These are phyloP conservation scores for Spisula solida DNA, from an alignment of 2,888 invertebrate species.

Conservation along the genomic window DNA sequence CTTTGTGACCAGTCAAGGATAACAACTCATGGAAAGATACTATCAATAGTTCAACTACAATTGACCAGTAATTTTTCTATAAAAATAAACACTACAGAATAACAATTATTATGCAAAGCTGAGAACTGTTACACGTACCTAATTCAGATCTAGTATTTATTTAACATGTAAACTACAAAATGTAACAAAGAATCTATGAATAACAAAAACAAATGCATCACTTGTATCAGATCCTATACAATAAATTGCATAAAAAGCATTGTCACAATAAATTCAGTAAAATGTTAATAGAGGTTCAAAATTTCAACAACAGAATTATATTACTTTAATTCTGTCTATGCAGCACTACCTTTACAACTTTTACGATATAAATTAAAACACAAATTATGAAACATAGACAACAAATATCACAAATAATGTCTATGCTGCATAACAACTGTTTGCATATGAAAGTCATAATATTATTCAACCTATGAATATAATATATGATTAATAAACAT, in stretches of 20 bases:
- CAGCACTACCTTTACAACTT: too few species aligned
- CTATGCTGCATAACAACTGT: too few species aligned
- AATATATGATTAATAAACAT: not conserved
- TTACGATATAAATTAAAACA: too few species aligned
- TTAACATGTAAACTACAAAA: not conserved
- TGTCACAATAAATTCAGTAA: not conserved
- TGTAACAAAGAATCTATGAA: not conserved
- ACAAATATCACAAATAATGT: too few species aligned
- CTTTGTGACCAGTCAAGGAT: too few species aligned
- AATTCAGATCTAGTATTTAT: not conserved
- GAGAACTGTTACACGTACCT: not conserved
- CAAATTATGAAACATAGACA: too few species aligned
- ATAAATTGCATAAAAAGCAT: not conserved
- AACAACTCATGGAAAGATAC: too few species aligned
- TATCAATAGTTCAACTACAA: too few species aligned
- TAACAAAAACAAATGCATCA: not conserved
- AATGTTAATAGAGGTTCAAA: not conserved
- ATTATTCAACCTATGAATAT: conserved; percentile 23
- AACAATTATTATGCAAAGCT: not conserved
- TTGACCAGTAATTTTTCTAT: not conserved
- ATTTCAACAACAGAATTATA: too few species aligned
- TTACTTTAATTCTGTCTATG: too few species aligned
- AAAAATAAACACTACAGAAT: not conserved
- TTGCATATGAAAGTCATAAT: not conserved
- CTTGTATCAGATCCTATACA: not conserved